Evolutionary conservation across 2,888 invertebrate species (phyloP), one percentile per base, ranked within the genome.

Genomic region (Eretmocerus hayati): DNA sequence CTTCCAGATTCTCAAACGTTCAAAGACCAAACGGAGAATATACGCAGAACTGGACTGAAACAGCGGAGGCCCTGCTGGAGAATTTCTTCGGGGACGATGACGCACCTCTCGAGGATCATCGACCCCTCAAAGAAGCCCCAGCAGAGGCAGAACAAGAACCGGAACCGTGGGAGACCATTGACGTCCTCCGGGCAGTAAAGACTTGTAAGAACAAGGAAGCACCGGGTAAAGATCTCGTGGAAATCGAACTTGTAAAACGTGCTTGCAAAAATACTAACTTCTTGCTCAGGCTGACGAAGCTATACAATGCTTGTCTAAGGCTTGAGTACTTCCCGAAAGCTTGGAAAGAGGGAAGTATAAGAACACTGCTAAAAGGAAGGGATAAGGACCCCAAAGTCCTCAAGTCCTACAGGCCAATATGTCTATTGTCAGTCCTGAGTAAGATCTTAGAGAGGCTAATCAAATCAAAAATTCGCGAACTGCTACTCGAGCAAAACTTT

Each of bases 391-490:
- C 13, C 1, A 20, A 18, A n/a, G 4, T 15, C 2, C 20, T 33
- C 2, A 31, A 33, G 16, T 49, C 49, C 2, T 49, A 49, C 16
- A 39, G 49, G 8, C 45, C 45, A 1, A 49, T 49, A n/a, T 37
- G 46, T 13, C 23, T 46, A 3, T 9, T 42, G 2, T 13, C 19
- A 3, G 31, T 40, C 6, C 26, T 41, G 20, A 45, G 46, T 2
- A 50, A 46, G 37, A 18, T 46, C 13, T 13, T 42, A 3, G 54
- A 60, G 31, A 52, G 40, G 18, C 2, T 56, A 0, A 16, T 59
- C 1, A 43, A 43, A 15, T 11, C 5, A 1, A 42, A 45, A 8
- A 33, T 56, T 0, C 8, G 11, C 2, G n/a, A 8, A 0, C 20
- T 35, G 3, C 18, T 47, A 5, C 8, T 35, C 8, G 20, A 44